Evolutionary conservation across 2,888 invertebrate genomes (phyloP).

Genomic region (Stegana nigrithorax): DNA sequence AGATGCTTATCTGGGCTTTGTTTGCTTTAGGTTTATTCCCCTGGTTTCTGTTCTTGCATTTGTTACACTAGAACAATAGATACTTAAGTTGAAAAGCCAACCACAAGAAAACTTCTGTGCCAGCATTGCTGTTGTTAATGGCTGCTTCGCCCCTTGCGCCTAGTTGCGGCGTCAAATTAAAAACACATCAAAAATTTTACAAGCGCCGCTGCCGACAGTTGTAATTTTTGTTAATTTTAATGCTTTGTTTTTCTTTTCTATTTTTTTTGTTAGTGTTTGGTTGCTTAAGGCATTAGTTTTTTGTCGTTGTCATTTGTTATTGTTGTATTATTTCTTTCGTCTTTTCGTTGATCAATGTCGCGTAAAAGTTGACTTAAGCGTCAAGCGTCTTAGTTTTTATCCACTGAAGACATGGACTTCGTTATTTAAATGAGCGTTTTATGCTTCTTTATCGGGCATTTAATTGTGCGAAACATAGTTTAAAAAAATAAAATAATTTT

Average conservation of each 20-base stretch:
- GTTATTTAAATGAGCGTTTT: too few species aligned
- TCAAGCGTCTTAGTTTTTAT: too few species aligned
- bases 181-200: slow-evolving; percentile 43
- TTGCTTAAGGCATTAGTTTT: too few species aligned
- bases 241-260: slow-evolving; percentile 45
- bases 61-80: background rate
- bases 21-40: background rate
- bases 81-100: background rate
- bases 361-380: too few species aligned
- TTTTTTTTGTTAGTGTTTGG: slow-evolving; percentile 13
- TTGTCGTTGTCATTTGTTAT: too few species aligned
- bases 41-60: background rate
- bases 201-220: slow-evolving; percentile 40
- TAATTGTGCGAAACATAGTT: too few species aligned
- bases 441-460: too few species aligned
- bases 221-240: slow-evolving; percentile 26
- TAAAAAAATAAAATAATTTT: too few species aligned
- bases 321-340: too few species aligned
- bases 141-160: too few species aligned
- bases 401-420: too few species aligned
- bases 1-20: background rate
- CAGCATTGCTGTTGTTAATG: slow-evolving; percentile 22
- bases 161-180: slow-evolving; percentile 33
- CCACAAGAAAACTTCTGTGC: background rate
- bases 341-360: too few species aligned